Base-by-base conservation (phyloP, 2,888 invertebrate genomes). In the Meloe dianella region DNA sequence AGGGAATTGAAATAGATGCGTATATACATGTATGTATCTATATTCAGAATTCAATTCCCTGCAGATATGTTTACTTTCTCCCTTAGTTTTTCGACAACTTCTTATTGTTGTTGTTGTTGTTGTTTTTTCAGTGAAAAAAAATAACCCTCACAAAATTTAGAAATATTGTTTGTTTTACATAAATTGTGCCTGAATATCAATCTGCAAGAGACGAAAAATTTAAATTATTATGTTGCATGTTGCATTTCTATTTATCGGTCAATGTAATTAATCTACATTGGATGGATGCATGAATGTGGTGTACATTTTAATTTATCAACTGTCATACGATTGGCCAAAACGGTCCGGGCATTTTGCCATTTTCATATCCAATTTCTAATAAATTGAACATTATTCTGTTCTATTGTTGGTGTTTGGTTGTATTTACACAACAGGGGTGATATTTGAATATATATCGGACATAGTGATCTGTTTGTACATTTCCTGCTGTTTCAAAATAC, bases 251-350 rank as follows among this genome's bases (percentile, higher is more conserved):
- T 68, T 66, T 66, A 68, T 63, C 59, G 61, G 35, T 61, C 65
- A 65, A 65, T 70, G 69, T 70, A 67, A 70, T 70, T 68, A 68
- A 68, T 68, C 63, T 22, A 41, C 59, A 51, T 41, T 58, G 64
- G 66, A 65, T 60, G 14, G n/a, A 41, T 5, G n/a, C 12, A 12
- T 30, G 66, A 63, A 60, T 54, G 65, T 51, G 60, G 63, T 63
- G 61, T 66, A 58, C 62, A 62, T 67, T 63, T 65, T 65, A 67
- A 70, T 70, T 70, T 67, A 70, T 70, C 66, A 70, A 67, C 67
- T 65, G 69, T 67, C 67, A 65, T 38, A 59, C 63, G 66, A 56
- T 69, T 54, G 60, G 62, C 61, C 65, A 30, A 59, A 65, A 60
- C 35, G 64, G 57, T 47, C 17, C 54, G 56, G 58, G 56, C 64